Conservation (phyloP, 2,797 vertebrate genomes). For the Rhodeus uyekii region DNA sequence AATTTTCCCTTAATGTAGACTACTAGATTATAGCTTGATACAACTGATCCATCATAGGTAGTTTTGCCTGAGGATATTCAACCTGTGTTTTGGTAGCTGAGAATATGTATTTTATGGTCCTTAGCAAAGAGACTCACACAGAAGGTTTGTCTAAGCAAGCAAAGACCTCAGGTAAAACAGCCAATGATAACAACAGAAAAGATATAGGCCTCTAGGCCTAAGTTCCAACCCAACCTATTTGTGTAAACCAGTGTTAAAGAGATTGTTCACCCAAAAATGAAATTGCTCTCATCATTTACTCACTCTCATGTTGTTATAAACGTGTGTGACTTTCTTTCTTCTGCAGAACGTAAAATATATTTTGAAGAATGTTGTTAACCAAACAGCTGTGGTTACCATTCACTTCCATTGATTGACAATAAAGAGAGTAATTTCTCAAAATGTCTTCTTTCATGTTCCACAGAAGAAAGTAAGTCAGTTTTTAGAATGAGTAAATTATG, state of each 20-base stretch:
- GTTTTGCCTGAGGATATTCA: conserved; percentile 20
- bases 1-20: conserved; percentile 24
- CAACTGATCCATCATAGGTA: conserved; percentile 35
- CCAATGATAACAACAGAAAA: conserved; percentile 47
- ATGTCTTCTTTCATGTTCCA: background rate
- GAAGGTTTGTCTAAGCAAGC: background rate
- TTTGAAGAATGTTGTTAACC: background rate
- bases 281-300: background rate
- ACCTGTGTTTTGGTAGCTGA: conserved; percentile 17
- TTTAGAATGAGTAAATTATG: background rate
- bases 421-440: background rate
- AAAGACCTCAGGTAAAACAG: conserved; percentile 40
- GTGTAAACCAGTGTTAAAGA: conserved; percentile 43
- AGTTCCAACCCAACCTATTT: conserved; percentile 59
- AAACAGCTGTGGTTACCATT: background rate
- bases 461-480: background rate
- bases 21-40: conserved; percentile 22
- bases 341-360: background rate
- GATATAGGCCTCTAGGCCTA: conserved; percentile 23
- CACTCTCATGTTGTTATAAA: background rate
- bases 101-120: background rate
- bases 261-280: conserved; percentile 23
- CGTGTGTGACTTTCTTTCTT: background rate
- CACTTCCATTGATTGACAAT: background rate
- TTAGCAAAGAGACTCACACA: background rate